phyloP scores from a whole-genome alignment of 2,113 vertebrate species.

The Leucopsar rothschildi region DNA sequence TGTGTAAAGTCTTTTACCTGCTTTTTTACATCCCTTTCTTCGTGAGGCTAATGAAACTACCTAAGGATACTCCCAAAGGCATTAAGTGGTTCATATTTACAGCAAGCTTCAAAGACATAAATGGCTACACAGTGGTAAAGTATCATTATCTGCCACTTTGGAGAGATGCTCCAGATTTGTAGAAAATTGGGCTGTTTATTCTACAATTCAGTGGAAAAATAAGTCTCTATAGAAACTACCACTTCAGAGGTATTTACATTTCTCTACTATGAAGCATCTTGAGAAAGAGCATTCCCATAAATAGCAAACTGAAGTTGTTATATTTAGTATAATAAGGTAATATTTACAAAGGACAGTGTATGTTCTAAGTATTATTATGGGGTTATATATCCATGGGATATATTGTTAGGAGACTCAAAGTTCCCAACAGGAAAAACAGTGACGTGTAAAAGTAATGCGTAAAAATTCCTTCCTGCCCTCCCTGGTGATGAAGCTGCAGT shows the following conservation, averaged over 20 bases:
- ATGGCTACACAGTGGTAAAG: not conserved
- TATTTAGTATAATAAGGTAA: not conserved
- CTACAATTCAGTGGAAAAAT: constrained; percentile 13
- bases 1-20: not conserved
- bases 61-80: not conserved
- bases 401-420: not conserved
- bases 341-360: constrained; percentile 10
- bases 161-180: not conserved
- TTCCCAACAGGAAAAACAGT: not conserved
- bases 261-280: constrained; percentile 10
- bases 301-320: not conserved
- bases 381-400: not conserved
- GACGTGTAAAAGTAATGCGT: not conserved
- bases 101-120: not conserved
- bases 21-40: not conserved
- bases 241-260: constrained; percentile 40
- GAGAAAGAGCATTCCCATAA: constrained; percentile 36
- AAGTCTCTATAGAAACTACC: constrained; percentile 58
- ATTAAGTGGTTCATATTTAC: not conserved
- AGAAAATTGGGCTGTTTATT: constrained; percentile 41
- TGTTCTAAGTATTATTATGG: not conserved
- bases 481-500: not conserved
- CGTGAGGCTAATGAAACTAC: not conserved
- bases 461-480: not conserved
- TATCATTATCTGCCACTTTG: not conserved